Conservation (phyloP, 1,140 invertebrate species). For the Formica selysi region DNA sequence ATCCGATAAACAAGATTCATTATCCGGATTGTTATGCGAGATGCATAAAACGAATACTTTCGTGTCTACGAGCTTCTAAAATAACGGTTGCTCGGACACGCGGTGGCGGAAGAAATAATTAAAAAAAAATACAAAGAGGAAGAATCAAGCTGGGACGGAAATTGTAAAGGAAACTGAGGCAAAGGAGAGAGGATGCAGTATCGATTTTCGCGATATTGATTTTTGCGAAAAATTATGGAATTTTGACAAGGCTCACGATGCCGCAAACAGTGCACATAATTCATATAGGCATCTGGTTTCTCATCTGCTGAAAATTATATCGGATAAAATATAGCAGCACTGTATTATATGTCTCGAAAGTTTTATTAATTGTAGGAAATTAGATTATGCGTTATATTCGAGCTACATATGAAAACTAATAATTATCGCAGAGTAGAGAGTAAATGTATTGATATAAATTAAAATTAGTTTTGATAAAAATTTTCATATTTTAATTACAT, state of each 20-base stretch:
- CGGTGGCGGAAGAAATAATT: constrained; percentile 34
- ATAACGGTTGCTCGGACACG: constrained; percentile 36
- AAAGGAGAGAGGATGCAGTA: constrained; percentile 37
- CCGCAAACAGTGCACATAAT: constrained; percentile 49
- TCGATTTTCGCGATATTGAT: neutral
- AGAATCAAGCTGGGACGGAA: constrained; percentile 54
- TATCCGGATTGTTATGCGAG: neutral
- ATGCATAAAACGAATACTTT: constrained; percentile 9
- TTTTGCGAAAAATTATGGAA: neutral
- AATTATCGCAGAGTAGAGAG: neutral
- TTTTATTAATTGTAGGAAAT: neutral
- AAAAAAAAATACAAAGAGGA: constrained; percentile 58
- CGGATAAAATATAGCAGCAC: neutral
- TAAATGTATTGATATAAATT: neutral
- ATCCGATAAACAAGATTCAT: neutral
- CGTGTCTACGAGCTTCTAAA: constrained; percentile 41
- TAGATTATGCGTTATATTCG: neutral
- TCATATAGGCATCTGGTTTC: neutral
- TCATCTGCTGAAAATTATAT: neutral
- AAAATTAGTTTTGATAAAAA: constrained; percentile 18
- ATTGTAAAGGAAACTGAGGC: neutral
- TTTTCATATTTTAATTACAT: neutral
- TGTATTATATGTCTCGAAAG: neutral
- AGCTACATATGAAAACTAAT: neutral
- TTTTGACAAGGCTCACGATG: constrained; percentile 49